These are phyloP conservation scores for Macaria notata DNA, from an alignment of 2,888 invertebrate genomes.

Conservation along the genomic window DNA sequence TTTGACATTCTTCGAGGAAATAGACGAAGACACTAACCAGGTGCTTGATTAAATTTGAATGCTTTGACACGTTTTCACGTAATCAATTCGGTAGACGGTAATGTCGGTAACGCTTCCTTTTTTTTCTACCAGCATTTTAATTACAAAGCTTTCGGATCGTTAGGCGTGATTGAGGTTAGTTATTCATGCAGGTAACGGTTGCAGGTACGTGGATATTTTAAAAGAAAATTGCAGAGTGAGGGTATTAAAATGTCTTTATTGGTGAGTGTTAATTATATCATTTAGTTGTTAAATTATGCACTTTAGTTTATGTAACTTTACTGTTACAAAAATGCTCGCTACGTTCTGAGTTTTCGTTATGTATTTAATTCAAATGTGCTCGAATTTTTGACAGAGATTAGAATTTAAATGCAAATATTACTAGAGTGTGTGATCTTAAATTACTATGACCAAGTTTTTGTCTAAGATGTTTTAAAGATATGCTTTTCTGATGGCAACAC, in stretches of 20 bases:
- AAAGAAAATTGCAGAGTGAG: slow-evolving; percentile 41
- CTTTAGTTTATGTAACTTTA: too few relatives aligned
- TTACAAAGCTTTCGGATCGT: slow-evolving; percentile 44
- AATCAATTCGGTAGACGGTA: slow-evolving; percentile 41
- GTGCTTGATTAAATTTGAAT: slow-evolving; percentile 72
- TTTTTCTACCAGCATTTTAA: slow-evolving; percentile 38
- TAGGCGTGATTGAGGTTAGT: slow-evolving; percentile 44
- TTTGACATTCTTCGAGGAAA: slow-evolving; percentile 39
- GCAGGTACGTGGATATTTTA: slow-evolving; percentile 33
- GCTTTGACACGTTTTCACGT: slow-evolving; percentile 48
- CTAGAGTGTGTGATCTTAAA: too few relatives aligned
- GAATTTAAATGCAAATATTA: too few relatives aligned
- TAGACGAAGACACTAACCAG: slow-evolving; percentile 48
- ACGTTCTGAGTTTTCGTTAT: too few relatives aligned
- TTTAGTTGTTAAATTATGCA: slow-evolving; percentile 31
- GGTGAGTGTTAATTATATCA: slow-evolving; percentile 35
- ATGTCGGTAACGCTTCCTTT: slow-evolving; percentile 37
- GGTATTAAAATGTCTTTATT: slow-evolving; percentile 48
- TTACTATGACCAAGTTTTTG: too few relatives aligned
- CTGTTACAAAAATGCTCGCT: too few relatives aligned
- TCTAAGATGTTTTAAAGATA: too few relatives aligned
- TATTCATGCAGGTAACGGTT: slow-evolving; percentile 40
- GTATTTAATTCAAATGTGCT: too few relatives aligned
- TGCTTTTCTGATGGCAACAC: too few relatives aligned
- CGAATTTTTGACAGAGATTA: too few relatives aligned